Base-by-base conservation (phyloP, 2,113 vertebrate genomes). In the Melanocharis versteri region DNA sequence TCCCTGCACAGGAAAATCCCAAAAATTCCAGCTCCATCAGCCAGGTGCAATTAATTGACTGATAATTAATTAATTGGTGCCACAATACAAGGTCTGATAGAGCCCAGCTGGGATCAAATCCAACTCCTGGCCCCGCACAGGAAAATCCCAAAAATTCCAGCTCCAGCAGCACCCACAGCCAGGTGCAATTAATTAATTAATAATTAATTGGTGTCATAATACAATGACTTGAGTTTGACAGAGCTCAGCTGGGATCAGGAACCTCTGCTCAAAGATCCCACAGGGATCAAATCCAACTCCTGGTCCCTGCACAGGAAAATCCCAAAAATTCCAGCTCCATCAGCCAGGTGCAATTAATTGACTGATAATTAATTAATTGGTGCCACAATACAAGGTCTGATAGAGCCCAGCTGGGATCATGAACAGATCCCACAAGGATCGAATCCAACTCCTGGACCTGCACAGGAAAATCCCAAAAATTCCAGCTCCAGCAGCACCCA, bases 41-140 rank as follows among this genome's bases (percentile, higher is more conserved):
- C 11, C 56, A 37, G 0, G 1, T 5, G 9, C 4, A 4, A 7
- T 69, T 44, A 87, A 27, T 83, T 51, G 83, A 18, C 9, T 15
- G 15, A 33, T 35, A 24, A 76, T 27, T 26, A 27, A 76, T 37
- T 89, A 37, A 66, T 33, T 24, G 19, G n/a, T 2, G 1, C 2
- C 15, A 6, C 42, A 27, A 37, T 1, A 8, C 31, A 51, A 19
- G 6, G 6, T 27, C 22, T 33, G 3, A 20, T 4, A 10, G 31
- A 54, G 39, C 48, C 76, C 33, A 37, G 33, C 21, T 31, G 31
- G 27, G 42, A 58, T 39, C 35, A n/a, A 39, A 33, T 13, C 61
- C 5, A 0, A 0, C 16, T 30, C 61, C 26, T 17, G 42, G 10
- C 4, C n/a, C n/a, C n/a, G n/a, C n/a, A n/a, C n/a, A n/a, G n/a